Percentiles rank a stretch among this genome's conserved stretches.
phyloP scores from a whole-genome alignment of 1,140 invertebrate species.

The Globodera rostochiensis region DNA sequence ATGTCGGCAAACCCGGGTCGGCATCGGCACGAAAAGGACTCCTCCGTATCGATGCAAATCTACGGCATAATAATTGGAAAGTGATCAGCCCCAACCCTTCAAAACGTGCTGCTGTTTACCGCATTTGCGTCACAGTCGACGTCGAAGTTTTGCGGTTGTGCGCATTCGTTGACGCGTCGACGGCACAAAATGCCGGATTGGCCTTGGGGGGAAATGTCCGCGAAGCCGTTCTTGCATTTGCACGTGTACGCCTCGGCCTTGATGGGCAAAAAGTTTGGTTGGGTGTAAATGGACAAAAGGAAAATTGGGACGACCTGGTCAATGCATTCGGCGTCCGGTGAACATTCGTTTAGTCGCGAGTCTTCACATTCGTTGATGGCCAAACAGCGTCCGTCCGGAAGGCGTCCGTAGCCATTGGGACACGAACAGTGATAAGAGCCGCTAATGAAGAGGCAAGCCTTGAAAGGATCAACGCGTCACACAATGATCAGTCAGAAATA shows the following conservation, averaged over 20 bases:
- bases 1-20: slow-evolving; percentile 65
- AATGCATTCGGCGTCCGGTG: slow-evolving; percentile 60
- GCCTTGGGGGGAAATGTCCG: slow-evolving; percentile 55
- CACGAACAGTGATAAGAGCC: slow-evolving; percentile 62
- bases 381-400: slow-evolving; percentile 64
- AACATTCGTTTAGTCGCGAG: slow-evolving; percentile 55
- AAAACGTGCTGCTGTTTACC: slow-evolving; percentile 21
- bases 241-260: slow-evolving; percentile 61
- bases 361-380: slow-evolving; percentile 62
- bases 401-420: slow-evolving; percentile 56
- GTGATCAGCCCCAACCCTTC: no score
- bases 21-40: slow-evolving; percentile 57
- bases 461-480: background rate
- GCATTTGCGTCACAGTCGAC: slow-evolving; percentile 63
- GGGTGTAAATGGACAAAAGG: background rate
- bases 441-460: slow-evolving; percentile 56
- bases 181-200: slow-evolving; percentile 56
- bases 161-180: slow-evolving; percentile 59
- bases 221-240: slow-evolving; percentile 58
- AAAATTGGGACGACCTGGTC: slow-evolving; percentile 41
- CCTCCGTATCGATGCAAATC: slow-evolving; percentile 62
- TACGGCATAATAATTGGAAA: background rate
- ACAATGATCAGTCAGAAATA: no score
- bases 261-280: slow-evolving; percentile 1
- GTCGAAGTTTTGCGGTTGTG: slow-evolving; percentile 43